Evolutionary conservation across 2,113 vertebrate species (phyloP).

Genomic region (Microtus montanus): DNA sequence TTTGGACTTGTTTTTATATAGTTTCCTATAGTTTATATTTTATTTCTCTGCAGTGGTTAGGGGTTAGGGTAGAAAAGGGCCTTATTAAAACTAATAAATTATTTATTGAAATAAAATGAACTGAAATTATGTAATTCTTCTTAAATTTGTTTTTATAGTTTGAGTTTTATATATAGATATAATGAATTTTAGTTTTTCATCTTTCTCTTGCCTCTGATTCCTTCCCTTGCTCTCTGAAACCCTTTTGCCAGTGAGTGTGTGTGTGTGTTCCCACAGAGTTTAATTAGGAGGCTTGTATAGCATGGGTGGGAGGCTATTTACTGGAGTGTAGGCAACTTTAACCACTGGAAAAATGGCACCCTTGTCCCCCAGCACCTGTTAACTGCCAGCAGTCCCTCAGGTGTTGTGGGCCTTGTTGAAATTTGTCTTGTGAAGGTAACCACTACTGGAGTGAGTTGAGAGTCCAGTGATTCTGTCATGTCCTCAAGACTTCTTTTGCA

Average conservation of each 20-base stretch:
- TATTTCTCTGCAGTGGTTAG: not conserved
- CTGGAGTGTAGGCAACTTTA: not conserved
- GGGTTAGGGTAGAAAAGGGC: not conserved
- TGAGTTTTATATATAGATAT: not conserved
- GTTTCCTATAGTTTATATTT: not conserved
- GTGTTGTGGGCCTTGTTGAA: not conserved
- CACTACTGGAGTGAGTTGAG: not conserved
- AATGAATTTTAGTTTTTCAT: not conserved
- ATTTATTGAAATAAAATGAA: not conserved
- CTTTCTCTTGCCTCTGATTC: not conserved
- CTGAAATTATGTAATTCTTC: not conserved
- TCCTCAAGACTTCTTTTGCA: not conserved
- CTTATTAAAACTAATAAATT: not conserved
- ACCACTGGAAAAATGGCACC: not conserved
- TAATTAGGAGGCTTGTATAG: not conserved
- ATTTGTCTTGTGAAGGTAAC: not conserved
- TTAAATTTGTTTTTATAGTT: not conserved
- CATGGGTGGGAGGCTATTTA: not conserved
- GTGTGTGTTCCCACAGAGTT: not conserved
- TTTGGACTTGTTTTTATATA: not conserved
- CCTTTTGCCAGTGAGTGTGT: too few relatives aligned
- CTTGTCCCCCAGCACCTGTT: not conserved
- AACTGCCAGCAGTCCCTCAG: too few relatives aligned
- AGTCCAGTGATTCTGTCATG: not conserved
- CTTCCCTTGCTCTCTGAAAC: not conserved